Conservation (phyloP, 2,113 vertebrate species). For the Chunga burmeisteri region DNA sequence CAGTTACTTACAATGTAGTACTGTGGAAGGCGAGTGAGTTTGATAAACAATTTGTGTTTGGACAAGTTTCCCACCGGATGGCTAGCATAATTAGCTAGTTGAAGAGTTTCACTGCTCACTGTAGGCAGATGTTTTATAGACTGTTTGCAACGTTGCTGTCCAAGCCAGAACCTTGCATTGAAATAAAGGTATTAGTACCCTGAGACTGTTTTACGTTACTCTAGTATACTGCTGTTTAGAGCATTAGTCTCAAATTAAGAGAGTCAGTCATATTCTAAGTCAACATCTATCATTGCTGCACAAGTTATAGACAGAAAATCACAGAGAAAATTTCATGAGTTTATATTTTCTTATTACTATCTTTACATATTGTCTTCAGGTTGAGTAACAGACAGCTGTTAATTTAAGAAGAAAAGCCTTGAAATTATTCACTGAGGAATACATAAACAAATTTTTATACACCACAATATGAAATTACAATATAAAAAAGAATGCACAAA, state of each 20-base stretch:
- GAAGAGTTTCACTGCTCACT: slow-evolving; percentile 88
- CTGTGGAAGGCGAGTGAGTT: slow-evolving; percentile 94
- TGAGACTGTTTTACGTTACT: not conserved
- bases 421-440: not conserved
- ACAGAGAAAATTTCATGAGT: not conserved
- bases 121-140: slow-evolving; percentile 99
- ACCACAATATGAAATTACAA: not conserved
- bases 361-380: not conserved
- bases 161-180: slow-evolving; percentile 93
- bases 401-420: not conserved
- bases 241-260: not conserved
- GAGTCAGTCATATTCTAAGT: not conserved
- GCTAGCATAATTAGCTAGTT: slow-evolving; percentile 88
- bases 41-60: slow-evolving; percentile 94
- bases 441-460: not conserved
- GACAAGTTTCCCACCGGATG: slow-evolving; percentile 91
- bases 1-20: slow-evolving; percentile 93
- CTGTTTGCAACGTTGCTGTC: slow-evolving; percentile 94
- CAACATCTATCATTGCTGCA: not conserved
- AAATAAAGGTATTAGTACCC: slow-evolving; percentile 53
- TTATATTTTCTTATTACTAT: not conserved
- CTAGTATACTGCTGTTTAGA: not conserved
- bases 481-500: not conserved
- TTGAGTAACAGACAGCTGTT: not conserved
- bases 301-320: not conserved